A percentile compares a stretch with the other conserved stretches of the same genome.
Conservation (phyloP, 1,140 invertebrate genomes). For the Macrobrachium rosenbergii region DNA sequence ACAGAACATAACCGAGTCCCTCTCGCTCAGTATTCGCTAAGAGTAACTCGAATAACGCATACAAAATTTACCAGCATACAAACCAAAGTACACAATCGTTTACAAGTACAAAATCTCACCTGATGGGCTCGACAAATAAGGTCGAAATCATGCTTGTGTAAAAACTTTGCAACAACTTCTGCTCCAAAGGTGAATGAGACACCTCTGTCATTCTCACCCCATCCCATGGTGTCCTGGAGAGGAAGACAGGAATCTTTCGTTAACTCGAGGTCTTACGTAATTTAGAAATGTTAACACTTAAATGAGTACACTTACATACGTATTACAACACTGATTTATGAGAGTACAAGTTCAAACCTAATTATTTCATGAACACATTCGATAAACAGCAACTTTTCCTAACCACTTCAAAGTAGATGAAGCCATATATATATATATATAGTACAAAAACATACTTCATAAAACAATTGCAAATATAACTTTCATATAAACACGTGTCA, state of each 20-base stretch:
- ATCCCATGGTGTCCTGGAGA: constrained; percentile 76
- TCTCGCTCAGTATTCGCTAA: no score
- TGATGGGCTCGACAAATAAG: constrained; percentile 97
- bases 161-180: constrained; percentile 94
- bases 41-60: no score
- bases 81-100: background rate
- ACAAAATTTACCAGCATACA: no score
- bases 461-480: no score
- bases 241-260: background rate
- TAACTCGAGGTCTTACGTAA: no score
- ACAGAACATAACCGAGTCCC: no score
- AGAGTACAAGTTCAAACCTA: no score
- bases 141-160: constrained; percentile 96
- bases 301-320: background rate
- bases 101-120: constrained; percentile 72
- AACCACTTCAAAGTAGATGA: background rate
- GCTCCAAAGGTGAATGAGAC: constrained; percentile 97
- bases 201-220: constrained; percentile 96
- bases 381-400: background rate
- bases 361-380: no score
- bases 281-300: no score
- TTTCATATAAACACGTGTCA: no score
- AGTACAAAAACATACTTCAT: background rate
- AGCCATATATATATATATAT: background rate
- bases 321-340: background rate